Evolutionary conservation across 2,113 vertebrate genomes (phyloP).

Genomic region (Rhipidura dahli): DNA sequence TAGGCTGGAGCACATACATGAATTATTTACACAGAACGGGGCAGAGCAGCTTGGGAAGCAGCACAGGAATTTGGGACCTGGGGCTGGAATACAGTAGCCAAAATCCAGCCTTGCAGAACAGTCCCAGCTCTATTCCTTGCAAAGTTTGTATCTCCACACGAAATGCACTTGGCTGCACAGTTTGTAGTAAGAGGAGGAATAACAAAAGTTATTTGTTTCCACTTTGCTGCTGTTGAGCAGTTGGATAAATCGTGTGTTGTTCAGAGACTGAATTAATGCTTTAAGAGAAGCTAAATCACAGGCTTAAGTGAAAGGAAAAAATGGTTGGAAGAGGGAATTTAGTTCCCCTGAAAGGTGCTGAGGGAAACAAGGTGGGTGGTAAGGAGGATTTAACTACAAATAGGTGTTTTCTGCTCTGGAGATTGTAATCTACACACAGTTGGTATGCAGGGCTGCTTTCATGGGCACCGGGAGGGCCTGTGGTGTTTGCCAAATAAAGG

Average conservation of each 20-base stretch:
- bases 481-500: not conserved
- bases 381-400: not conserved
- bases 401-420: not conserved
- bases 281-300: not conserved
- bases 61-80: not conserved
- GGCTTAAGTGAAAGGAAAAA: not conserved
- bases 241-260: not conserved
- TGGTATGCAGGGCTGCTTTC: not conserved
- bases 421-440: not conserved
- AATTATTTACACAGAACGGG: not conserved
- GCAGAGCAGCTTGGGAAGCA: not conserved
- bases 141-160: not conserved
- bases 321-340: not conserved
- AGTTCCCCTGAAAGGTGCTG: not conserved
- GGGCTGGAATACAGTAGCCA: not conserved
- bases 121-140: not conserved
- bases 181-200: not conserved
- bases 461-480: not conserved
- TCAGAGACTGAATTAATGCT: not conserved
- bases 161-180: not conserved
- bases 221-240: not conserved
- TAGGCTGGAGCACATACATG: not conserved
- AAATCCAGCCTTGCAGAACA: not conserved
- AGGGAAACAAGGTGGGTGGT: constrained; percentile 15
- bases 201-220: not conserved